Conservation (phyloP, 2,113 vertebrate genomes). For the Grantiella picta region DNA sequence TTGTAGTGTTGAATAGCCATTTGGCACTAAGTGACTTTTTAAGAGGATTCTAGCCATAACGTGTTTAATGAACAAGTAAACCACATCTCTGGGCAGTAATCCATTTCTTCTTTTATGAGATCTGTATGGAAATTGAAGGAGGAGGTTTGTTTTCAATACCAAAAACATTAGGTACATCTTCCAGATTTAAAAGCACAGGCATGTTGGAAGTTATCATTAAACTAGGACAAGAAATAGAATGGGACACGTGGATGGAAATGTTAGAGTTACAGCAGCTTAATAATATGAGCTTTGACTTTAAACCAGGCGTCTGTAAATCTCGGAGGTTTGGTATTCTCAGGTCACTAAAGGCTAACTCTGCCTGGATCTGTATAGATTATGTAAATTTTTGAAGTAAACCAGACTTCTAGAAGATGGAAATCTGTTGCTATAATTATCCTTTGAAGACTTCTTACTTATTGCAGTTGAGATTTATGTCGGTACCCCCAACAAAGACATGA, state of each 20-base stretch:
- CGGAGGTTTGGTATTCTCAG: conserved; percentile 4
- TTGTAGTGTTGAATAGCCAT: conserved; percentile 31
- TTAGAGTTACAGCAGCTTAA: neutral
- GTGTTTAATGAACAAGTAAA: conserved; percentile 48
- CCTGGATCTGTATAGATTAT: conserved; percentile 31
- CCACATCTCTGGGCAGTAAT: conserved; percentile 43
- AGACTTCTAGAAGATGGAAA: conserved; percentile 49
- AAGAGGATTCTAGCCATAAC: conserved; percentile 35
- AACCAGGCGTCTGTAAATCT: neutral
- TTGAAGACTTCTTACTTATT: conserved; percentile 44
- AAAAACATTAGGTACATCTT: conserved; percentile 9
- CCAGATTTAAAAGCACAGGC: conserved; percentile 8
- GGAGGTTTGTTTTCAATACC: conserved; percentile 10
- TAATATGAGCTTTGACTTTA: neutral
- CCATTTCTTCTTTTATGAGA: conserved; percentile 40
- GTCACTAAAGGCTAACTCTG: conserved; percentile 13
- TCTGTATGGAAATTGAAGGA: neutral
- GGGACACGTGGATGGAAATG: neutral
- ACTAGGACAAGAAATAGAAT: neutral
- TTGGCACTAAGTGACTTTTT: conserved; percentile 52
- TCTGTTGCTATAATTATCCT: conserved; percentile 31
- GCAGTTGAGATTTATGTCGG: neutral
- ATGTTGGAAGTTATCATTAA: neutral
- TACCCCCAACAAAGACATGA: conserved; percentile 9
- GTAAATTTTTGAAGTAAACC: conserved; percentile 50